Conservation (phyloP, 2,888 invertebrate species). For the Cosmia pyralina region DNA sequence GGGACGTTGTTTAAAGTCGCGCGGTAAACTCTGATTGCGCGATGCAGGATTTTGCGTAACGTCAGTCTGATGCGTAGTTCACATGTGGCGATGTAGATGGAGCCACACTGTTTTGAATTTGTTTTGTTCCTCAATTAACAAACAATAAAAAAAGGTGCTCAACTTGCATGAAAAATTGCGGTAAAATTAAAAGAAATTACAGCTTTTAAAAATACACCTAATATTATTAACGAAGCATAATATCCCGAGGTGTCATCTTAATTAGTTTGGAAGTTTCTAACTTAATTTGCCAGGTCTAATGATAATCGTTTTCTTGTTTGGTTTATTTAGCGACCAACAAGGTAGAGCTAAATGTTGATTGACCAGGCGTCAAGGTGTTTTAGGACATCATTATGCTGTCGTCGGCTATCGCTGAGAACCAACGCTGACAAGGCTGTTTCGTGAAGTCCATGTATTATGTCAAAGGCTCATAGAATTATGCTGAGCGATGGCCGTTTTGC, state of each 20-base stretch:
- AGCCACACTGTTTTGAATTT: too few relatives aligned
- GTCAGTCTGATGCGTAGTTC: too few relatives aligned
- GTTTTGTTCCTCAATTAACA: too few relatives aligned
- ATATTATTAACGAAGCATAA: conserved; percentile 20
- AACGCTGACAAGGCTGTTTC: neutral
- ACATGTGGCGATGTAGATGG: too few relatives aligned
- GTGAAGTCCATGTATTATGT: neutral
- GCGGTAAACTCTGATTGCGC: too few relatives aligned
- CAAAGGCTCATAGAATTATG: neutral
- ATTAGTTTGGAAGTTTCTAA: conserved; percentile 27
- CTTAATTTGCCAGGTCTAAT: conserved; percentile 31
- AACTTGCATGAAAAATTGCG: too few relatives aligned
- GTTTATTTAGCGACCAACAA: neutral
- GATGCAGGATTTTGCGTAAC: too few relatives aligned
- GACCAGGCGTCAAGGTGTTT: neutral
- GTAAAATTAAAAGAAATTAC: neutral
- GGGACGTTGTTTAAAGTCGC: too few relatives aligned
- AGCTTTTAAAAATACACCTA: conserved; percentile 8
- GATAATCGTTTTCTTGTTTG: conserved; percentile 31
- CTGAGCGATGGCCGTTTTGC: neutral
- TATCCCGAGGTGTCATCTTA: conserved; percentile 21
- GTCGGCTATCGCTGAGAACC: neutral
- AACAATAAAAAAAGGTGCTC: too few relatives aligned
- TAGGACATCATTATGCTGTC: neutral
- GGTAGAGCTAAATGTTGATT: conserved; percentile 1